Percentiles rank a stretch among this genome's conserved stretches.
These are phyloP conservation scores for Dendronephthya gigantea DNA, from an alignment of 64 coral and sea anemone genomes.

Conservation along the genomic window DNA sequence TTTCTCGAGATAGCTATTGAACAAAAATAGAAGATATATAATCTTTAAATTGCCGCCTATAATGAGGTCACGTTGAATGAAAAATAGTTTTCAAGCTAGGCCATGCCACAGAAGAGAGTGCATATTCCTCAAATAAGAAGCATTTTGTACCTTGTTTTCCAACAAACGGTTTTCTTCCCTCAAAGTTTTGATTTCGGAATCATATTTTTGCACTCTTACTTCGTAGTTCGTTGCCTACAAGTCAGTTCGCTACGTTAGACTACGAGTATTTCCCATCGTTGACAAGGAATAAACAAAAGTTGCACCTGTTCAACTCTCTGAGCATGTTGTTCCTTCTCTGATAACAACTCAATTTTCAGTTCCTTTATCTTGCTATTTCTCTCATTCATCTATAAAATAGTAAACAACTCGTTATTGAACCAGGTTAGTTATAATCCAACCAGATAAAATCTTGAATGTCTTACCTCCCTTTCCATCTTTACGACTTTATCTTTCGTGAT, in stretches of 20 bases:
- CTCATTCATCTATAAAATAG: constrained; percentile 45
- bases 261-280: not conserved
- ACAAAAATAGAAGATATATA: not conserved
- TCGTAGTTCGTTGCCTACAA: constrained; percentile 68
- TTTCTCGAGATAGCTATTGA: not conserved
- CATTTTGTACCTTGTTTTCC: constrained; percentile 39
- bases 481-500: not conserved
- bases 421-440: not conserved
- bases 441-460: not conserved
- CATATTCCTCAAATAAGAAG: not conserved
- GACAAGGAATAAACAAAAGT: not conserved
- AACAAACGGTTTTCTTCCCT: constrained; percentile 56
- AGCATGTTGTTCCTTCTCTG: constrained; percentile 84
- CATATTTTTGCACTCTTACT: constrained; percentile 51
- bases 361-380: constrained; percentile 45
- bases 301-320: constrained; percentile 74
- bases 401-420: no score
- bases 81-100: not conserved
- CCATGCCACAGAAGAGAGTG: not conserved
- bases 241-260: not conserved
- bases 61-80: no score
- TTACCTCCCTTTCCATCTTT: not conserved
- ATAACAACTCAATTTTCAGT: constrained; percentile 55
- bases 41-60: no score
- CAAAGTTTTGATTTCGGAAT: constrained; percentile 49